Evolutionary conservation across 2,888 invertebrate species (phyloP).

Genomic region (Drosophila affinis): DNA sequence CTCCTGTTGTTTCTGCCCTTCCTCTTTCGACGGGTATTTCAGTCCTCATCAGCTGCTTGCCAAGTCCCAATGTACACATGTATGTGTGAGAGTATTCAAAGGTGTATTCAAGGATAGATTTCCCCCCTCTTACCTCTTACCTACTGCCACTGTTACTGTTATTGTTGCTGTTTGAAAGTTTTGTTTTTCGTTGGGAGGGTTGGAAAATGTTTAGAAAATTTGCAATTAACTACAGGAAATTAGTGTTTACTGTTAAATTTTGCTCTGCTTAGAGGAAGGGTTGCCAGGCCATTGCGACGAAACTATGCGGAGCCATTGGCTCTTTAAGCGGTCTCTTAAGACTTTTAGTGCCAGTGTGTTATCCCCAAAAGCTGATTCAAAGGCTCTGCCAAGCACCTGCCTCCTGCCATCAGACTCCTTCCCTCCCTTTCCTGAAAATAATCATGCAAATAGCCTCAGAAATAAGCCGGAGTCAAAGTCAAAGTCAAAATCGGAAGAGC

Average conservation of each 20-base stretch:
- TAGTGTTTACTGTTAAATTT: constrained; percentile 59
- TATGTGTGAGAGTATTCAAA: background rate
- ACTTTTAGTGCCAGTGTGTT: constrained; percentile 1
- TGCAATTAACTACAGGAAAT: constrained; percentile 78
- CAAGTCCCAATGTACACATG: background rate
- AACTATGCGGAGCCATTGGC: background rate
- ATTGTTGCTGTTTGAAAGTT: constrained; percentile 35
- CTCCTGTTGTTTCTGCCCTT: constrained; percentile 27
- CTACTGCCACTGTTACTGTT: constrained; percentile 3
- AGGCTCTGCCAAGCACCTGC: background rate
- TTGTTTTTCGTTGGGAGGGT: background rate
- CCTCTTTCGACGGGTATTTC: background rate
- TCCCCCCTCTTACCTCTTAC: too few relatives aligned
- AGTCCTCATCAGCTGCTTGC: background rate
- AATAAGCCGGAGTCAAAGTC: constrained; percentile 13
- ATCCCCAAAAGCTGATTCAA: constrained; percentile 42
- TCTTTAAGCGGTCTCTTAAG: background rate
- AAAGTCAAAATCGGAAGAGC: background rate
- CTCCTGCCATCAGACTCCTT: background rate
- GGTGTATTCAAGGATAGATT: background rate
- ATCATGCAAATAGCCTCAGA: constrained; percentile 40
- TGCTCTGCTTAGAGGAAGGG: constrained; percentile 1
- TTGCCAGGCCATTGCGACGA: constrained; percentile 10
- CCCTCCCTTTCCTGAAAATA: constrained; percentile 16
- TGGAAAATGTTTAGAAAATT: constrained; percentile 61